Percentiles rank a stretch among this genome's conserved stretches.
These are phyloP conservation scores for Eremophila alpestris DNA, from an alignment of 2,797 vertebrate genomes.

Conservation along the genomic window DNA sequence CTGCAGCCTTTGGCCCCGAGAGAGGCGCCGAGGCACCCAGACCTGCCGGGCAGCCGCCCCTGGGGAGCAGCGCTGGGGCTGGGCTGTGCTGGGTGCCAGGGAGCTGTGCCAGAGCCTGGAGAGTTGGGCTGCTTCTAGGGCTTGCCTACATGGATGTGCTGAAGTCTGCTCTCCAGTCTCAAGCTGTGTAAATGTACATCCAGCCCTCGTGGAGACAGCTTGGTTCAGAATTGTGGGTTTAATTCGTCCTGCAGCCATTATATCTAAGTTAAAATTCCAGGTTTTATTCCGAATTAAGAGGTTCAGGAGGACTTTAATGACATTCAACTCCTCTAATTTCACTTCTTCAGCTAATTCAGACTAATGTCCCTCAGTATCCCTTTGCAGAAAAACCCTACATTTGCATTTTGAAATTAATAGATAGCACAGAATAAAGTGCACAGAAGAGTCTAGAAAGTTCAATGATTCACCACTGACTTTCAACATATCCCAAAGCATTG, in stretches of 20 bases:
- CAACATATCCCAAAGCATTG: not conserved
- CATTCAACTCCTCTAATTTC: not conserved
- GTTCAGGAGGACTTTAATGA: not conserved
- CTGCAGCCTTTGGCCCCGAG: not conserved
- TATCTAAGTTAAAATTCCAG: not conserved
- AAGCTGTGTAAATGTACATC: fast-evolving
- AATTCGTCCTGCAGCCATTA: not conserved
- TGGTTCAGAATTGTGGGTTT: not conserved
- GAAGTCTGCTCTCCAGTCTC: fast-evolving
- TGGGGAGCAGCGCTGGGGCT: not conserved
- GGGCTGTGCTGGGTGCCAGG: not conserved
- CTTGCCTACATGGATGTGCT: not conserved
- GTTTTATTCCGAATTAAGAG: not conserved
- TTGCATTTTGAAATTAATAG: not conserved
- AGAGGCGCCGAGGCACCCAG: not conserved
- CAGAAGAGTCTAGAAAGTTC: not conserved
- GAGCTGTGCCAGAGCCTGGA: fast-evolving
- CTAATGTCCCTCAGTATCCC: not conserved
- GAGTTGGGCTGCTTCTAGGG: not conserved
- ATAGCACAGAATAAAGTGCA: not conserved
- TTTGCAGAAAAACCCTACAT: not conserved
- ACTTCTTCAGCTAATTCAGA: not conserved
- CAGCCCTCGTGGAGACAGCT: not conserved
- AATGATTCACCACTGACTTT: not conserved
- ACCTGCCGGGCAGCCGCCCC: fast-evolving